Base-by-base conservation (phyloP, 1,140 invertebrate genomes). In the Philotrypesis tridentata region DNA sequence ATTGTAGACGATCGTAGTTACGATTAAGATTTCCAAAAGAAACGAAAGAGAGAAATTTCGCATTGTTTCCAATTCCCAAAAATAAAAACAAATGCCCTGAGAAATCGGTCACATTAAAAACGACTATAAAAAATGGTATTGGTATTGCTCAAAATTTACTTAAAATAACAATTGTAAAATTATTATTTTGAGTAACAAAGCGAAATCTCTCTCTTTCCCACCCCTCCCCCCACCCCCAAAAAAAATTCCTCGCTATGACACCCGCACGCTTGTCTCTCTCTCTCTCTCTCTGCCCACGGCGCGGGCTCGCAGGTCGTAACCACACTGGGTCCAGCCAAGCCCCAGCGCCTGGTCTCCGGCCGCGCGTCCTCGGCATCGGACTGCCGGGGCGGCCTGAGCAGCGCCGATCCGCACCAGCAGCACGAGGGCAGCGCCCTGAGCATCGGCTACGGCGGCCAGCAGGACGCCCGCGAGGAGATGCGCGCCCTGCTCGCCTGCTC, bases 281-380 rank as follows among this genome's bases (percentile, higher is more conserved):
- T 85, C n/a, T n/a, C n/a, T n/a, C n/a, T n/a, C n/a, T n/a, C n/a
- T n/a, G n/a, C n/a, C n/a, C n/a, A n/a, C n/a, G n/a, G n/a, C n/a
- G n/a, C n/a, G n/a, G n/a, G n/a, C n/a, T n/a, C n/a, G n/a, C 89
- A 96, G 95, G 95, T 96, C 94, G 93, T 96, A 94, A 95, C 94
- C 75, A 94, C 94, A 80, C 92, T 95, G 89, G 95, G 95, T 67
- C 94, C 95, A 81, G 93, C 94, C 72, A 96, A 96, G 89, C 95
- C 95, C 9, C 94, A 95, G 87, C 93, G 95, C 29, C 85, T 90
- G 73, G 84, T 86, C 61, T 88, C 88, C 71, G 87, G 89, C 55
- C 86, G 87, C 23, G 84, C 83, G 25, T 88, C 89, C 23, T 88
- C 88, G 27, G 85, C 87, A 73, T 72, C 74, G 8, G 89, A 90